These are phyloP conservation scores for Cebidichthys violaceus DNA, from an alignment of 2,113 vertebrate genomes.

Conservation along the genomic window DNA sequence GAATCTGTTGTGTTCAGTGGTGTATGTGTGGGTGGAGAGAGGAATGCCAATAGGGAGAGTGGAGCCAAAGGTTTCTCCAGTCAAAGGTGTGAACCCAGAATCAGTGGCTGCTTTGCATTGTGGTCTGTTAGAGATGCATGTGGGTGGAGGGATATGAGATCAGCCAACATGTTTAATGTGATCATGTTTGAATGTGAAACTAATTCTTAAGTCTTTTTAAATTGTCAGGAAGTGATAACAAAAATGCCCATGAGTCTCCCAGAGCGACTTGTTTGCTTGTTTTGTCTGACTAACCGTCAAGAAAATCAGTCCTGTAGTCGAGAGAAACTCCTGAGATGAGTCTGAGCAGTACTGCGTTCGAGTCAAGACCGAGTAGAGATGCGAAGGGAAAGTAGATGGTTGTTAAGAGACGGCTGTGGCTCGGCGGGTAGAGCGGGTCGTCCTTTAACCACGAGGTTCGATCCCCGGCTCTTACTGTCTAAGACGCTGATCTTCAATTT, in stretches of 20 bases:
- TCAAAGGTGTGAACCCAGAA: slow-evolving; percentile 23
- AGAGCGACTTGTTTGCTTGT: not conserved
- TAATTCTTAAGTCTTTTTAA: not conserved
- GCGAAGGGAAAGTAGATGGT: no score
- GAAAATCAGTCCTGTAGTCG: not conserved
- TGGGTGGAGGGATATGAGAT: slow-evolving; percentile 1
- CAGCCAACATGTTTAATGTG: not conserved
- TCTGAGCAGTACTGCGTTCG: not conserved
- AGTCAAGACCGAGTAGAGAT: not conserved
- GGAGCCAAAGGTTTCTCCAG: slow-evolving; percentile 34
- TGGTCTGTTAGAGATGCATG: not conserved
- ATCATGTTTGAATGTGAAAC: not conserved
- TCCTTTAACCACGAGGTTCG: no score
- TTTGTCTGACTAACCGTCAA: not conserved
- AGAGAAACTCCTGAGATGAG: not conserved
- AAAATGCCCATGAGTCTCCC: not conserved
- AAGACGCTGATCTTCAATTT: no score
- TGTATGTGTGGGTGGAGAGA: slow-evolving; percentile 28
- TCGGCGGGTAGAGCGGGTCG: no score
- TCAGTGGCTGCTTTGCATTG: slow-evolving; percentile 17
- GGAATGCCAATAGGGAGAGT: slow-evolving; percentile 17
- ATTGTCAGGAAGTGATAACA: not conserved
- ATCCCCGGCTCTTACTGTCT: no score
- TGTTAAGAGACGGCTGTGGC: no score
- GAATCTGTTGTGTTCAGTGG: slow-evolving; percentile 12